phyloP scores from a whole-genome alignment of 2,888 invertebrate species.

The Liodrosophila aerea region DNA sequence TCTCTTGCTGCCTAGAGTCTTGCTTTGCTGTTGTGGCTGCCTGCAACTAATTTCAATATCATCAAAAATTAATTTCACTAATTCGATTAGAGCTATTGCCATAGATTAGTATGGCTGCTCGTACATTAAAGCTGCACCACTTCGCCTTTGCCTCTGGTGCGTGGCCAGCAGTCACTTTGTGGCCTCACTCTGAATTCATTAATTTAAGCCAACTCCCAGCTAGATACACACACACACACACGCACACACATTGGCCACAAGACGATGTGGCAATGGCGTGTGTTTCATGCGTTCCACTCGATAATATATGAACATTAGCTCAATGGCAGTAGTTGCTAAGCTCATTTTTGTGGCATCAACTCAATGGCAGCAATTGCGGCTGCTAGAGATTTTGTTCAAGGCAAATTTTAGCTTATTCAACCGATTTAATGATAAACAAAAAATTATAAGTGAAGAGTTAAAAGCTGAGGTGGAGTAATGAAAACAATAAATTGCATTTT shows the following conservation, averaged over 20 bases:
- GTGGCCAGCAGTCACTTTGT: conserved; percentile 18
- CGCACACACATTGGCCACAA: too few species aligned
- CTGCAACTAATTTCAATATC: conserved; percentile 81
- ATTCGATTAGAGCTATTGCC: conserved; percentile 75
- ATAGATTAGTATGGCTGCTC: not conserved
- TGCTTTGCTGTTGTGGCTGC: conserved; percentile 46
- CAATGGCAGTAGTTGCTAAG: conserved; percentile 36
- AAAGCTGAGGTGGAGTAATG: too few species aligned
- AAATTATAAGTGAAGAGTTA: too few species aligned
- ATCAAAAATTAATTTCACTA: conserved; percentile 82
- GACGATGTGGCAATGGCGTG: conserved; percentile 63
- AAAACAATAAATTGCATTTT: too few species aligned
- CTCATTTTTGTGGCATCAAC: conserved; percentile 9
- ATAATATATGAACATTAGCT: conserved; percentile 47
- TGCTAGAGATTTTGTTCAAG: not conserved
- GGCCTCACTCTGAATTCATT: conserved; percentile 52
- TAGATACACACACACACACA: too few species aligned
- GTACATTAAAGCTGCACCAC: conserved; percentile 35
- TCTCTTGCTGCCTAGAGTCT: conserved; percentile 11
- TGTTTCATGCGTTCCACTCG: conserved; percentile 21
- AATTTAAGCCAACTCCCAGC: conserved; percentile 51
- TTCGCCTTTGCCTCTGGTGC: conserved; percentile 14
- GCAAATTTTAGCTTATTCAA: not conserved
- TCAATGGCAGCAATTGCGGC: not conserved
- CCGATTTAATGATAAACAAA: too few species aligned